Evolutionary conservation across 1,140 invertebrate genomes (phyloP).

Genomic region (Listronotus bonariensis): DNA sequence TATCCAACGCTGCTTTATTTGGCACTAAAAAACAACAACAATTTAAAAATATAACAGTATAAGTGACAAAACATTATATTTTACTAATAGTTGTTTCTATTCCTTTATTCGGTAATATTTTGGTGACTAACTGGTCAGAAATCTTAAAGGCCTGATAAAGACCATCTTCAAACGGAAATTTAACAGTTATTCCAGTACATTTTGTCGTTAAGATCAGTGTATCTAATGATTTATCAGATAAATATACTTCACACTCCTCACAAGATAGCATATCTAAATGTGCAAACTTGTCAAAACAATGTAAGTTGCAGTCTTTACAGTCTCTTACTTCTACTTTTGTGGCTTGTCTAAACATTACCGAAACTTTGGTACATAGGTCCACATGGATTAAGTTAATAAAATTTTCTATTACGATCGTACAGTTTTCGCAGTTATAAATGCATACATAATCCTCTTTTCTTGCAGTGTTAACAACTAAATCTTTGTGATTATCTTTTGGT

Average conservation of each 20-base stretch:
- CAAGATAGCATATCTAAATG: conserved; percentile 11
- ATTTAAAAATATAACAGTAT: no score
- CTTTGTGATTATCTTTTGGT: conserved; percentile 26
- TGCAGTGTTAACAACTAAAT: conserved; percentile 24
- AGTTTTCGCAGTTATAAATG: conserved; percentile 22
- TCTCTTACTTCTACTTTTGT: conserved; percentile 3
- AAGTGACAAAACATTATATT: not conserved
- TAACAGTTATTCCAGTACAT: conserved; percentile 17
- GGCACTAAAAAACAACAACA: no score
- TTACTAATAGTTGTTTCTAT: conserved; percentile 20
- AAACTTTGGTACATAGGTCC: conserved; percentile 19
- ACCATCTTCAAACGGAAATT: conserved; percentile 32
- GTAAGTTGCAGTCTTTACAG: conserved; percentile 26
- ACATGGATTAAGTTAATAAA: conserved; percentile 12
- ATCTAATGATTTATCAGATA: conserved; percentile 30
- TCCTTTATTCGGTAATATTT: conserved; percentile 26
- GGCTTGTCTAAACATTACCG: conserved; percentile 15
- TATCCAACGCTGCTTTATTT: no score
- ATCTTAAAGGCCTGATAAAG: conserved; percentile 26
- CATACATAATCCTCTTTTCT: conserved; percentile 23
- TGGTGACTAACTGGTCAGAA: conserved; percentile 17
- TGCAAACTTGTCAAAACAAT: conserved; percentile 25
- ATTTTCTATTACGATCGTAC: conserved; percentile 29
- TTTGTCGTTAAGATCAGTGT: conserved; percentile 11
- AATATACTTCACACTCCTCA: conserved; percentile 21